These are phyloP conservation scores for Antheraea mylitta DNA, from an alignment of 1,140 invertebrate genomes.

Conservation along the genomic window DNA sequence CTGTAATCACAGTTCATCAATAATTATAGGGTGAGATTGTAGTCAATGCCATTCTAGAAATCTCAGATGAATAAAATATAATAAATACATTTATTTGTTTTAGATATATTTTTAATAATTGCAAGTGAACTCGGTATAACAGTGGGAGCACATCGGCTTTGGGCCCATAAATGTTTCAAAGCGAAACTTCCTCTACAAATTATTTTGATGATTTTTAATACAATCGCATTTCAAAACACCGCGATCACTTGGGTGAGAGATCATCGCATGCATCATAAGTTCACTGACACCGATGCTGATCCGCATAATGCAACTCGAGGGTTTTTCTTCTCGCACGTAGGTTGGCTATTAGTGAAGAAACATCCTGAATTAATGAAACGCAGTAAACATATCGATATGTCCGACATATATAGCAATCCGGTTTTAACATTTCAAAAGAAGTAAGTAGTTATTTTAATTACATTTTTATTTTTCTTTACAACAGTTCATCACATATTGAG, in stretches of 20 bases:
- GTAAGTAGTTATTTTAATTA: slow-evolving; percentile 35
- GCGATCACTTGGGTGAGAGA: slow-evolving; percentile 1
- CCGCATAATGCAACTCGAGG: neutral
- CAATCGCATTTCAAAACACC: slow-evolving; percentile 2
- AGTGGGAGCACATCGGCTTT: neutral
- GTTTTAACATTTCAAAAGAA: slow-evolving; percentile 85
- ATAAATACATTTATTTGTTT: too few relatives aligned
- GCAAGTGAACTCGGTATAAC: too few relatives aligned
- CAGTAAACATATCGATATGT: slow-evolving; percentile 84
- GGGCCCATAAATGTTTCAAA: neutral
- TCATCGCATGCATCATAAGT: slow-evolving; percentile 2
- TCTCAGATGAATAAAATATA: too few relatives aligned
- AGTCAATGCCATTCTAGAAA: too few relatives aligned
- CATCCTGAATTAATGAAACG: slow-evolving; percentile 82
- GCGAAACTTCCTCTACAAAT: too few relatives aligned
- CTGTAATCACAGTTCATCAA: too few relatives aligned
- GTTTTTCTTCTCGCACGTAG: slow-evolving; percentile 43
- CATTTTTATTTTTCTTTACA: too few relatives aligned
- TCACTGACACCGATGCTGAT: neutral
- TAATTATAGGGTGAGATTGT: too few relatives aligned
- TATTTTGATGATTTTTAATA: too few relatives aligned
- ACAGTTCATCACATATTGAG: too few relatives aligned
- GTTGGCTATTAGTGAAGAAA: slow-evolving; percentile 70
- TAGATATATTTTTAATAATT: too few relatives aligned
- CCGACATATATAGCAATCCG: slow-evolving; percentile 84